These are phyloP conservation scores for Nycticebus coucang DNA, from an alignment of 2,113 vertebrate genomes.

Conservation along the genomic window DNA sequence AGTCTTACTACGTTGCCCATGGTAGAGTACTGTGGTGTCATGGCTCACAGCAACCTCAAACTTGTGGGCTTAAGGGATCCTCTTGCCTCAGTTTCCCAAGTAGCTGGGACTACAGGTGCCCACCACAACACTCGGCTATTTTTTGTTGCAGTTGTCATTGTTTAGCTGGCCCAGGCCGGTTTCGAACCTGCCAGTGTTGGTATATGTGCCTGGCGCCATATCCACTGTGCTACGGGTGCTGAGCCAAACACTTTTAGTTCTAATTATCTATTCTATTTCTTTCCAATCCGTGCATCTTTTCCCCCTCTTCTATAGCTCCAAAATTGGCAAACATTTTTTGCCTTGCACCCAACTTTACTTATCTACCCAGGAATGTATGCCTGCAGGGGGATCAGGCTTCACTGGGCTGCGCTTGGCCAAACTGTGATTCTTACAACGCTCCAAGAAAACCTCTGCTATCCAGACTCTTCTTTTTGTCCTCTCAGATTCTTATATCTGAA, in stretches of 20 bases:
- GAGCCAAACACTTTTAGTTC: background rate
- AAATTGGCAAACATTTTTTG: background rate
- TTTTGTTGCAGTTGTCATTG: no score
- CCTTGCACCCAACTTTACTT: background rate
- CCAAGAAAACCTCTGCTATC: background rate
- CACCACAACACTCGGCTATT: no score
- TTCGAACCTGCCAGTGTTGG: no score
- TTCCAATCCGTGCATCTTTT: background rate
- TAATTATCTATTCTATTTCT: background rate
- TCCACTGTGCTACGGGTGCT: no score
- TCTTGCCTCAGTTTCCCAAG: no score
- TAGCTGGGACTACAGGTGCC: no score
- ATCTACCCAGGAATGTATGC: background rate
- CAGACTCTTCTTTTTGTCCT: conserved; percentile 36
- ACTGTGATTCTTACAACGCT: background rate
- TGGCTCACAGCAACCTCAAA: no score
- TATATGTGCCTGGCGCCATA: no score
- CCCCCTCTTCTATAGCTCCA: background rate
- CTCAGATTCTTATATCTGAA: conserved; percentile 13
- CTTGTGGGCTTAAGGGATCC: no score
- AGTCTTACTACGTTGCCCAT: no score
- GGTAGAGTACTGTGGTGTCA: no score
- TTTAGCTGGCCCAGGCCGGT: no score
- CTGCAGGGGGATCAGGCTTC: background rate
- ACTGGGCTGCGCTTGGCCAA: background rate